Evolutionary conservation across 2,113 vertebrate species (phyloP).

Genomic region (Sialia sialis): DNA sequence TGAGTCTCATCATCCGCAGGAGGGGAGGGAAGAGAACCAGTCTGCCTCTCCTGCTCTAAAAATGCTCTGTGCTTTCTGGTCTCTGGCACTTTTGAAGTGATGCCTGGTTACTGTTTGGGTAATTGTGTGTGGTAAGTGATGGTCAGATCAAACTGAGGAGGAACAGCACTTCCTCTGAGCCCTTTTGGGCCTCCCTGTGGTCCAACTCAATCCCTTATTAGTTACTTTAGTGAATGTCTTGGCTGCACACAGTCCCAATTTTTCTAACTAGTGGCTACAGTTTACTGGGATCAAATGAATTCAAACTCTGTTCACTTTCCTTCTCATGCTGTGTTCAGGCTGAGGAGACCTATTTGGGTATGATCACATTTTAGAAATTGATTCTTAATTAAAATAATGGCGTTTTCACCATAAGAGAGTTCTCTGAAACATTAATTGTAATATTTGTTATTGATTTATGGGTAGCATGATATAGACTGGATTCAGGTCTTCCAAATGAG

Average conservation of each 20-base stretch:
- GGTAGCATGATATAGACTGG: fast-evolving
- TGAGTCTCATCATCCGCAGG: neutral
- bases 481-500: neutral
- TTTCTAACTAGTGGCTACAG: neutral
- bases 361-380: neutral
- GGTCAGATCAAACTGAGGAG: neutral
- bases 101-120: neutral
- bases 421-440: neutral
- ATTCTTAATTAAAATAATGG: neutral
- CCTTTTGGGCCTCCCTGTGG: neutral
- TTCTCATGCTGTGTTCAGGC: neutral
- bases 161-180: neutral
- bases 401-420: neutral
- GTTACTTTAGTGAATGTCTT: neutral
- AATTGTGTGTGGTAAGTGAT: neutral
- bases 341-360: neutral
- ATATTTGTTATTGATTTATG: neutral
- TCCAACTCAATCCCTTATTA: neutral
- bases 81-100: fast-evolving
- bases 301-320: neutral
- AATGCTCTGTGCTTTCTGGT: neutral
- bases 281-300: neutral
- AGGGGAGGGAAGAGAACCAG: fast-evolving
- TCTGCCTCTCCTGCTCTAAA: neutral
- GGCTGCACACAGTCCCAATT: neutral